These are phyloP conservation scores for Prolemur simus DNA, from an alignment of 2,113 vertebrate genomes.

Conservation along the genomic window DNA sequence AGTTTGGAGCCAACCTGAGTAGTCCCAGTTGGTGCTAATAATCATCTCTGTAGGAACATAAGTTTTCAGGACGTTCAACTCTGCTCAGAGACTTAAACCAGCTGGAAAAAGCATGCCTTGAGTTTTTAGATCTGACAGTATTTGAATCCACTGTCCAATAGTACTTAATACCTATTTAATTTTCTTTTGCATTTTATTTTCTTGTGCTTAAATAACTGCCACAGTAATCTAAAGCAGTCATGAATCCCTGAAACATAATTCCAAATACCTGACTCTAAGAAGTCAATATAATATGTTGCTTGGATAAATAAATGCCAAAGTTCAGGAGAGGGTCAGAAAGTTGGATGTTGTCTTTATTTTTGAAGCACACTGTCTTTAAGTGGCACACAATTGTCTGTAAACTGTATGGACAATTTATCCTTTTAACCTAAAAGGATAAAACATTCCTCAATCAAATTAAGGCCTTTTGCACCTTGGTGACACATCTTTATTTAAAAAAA, in stretches of 20 bases:
- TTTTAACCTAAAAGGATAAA: neutral
- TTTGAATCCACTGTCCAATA: slow-evolving; percentile 55
- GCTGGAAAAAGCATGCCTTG: neutral
- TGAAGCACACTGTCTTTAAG: neutral
- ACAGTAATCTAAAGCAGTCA: slow-evolving; percentile 62
- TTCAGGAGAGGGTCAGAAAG: slow-evolving; percentile 31
- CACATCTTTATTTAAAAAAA: slow-evolving; percentile 23
- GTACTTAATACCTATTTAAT: slow-evolving; percentile 40
- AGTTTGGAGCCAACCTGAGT: slow-evolving; percentile 52
- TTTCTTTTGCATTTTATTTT: slow-evolving; percentile 63
- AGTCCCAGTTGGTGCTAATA: slow-evolving; percentile 59
- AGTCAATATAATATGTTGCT: neutral
- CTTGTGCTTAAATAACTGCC: slow-evolving; percentile 55
- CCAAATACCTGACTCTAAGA: neutral
- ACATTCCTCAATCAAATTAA: neutral
- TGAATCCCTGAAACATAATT: slow-evolving; percentile 10
- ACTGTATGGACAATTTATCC: neutral
- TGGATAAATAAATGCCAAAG: slow-evolving; percentile 54
- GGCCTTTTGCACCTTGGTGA: neutral
- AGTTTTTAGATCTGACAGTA: slow-evolving; percentile 31
- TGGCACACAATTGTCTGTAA: neutral
- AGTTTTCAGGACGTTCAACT: slow-evolving; percentile 50
- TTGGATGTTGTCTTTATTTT: slow-evolving; percentile 16
- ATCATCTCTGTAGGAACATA: slow-evolving; percentile 44
- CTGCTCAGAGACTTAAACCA: slow-evolving; percentile 49